A percentile compares a stretch with the other conserved stretches of the same genome.
Evolutionary conservation across 2,888 invertebrate genomes (phyloP).

Genomic region (Deroplatys truncata): DNA sequence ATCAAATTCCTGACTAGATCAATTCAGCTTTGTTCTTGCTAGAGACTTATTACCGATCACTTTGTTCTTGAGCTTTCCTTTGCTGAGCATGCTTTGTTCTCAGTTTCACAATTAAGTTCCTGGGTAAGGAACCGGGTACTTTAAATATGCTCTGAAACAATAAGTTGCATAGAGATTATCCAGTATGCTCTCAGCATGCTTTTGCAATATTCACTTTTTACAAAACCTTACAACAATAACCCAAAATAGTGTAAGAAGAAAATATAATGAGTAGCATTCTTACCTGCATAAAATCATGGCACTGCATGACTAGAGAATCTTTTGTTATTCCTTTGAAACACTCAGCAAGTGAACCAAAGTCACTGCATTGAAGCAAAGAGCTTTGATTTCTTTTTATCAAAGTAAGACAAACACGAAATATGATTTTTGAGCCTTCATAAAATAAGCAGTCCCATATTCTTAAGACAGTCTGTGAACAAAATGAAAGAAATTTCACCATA

Average conservation of each 20-base stretch:
- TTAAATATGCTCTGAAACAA: conserved; percentile 73
- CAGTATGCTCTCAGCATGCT: too few species aligned
- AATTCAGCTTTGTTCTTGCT: background rate
- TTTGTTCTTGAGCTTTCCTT: background rate
- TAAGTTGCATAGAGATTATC: too few species aligned
- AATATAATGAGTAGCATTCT: conserved; percentile 19
- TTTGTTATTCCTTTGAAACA: conserved; percentile 79
- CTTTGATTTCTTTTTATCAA: conserved; percentile 70
- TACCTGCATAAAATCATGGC: conserved; percentile 87
- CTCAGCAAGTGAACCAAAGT: conserved; percentile 75
- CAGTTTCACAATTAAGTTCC: conserved; percentile 59
- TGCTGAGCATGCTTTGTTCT: conserved; percentile 50
- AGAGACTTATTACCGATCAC: background rate
- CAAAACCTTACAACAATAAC: too few species aligned
- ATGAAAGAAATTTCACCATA: background rate
- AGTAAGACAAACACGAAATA: conserved; percentile 84
- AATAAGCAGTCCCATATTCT: conserved; percentile 96
- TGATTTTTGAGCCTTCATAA: conserved; percentile 88
- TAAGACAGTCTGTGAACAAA: conserved; percentile 65
- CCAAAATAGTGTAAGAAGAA: too few species aligned
- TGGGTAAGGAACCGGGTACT: conserved; percentile 72
- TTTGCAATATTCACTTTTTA: too few species aligned
- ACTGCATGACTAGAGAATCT: conserved; percentile 73
- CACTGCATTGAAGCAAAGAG: conserved; percentile 70
- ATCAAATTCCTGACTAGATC: background rate